phyloP scores from a whole-genome alignment of 2,113 vertebrate genomes.

The Amblyopsis rosae region DNA sequence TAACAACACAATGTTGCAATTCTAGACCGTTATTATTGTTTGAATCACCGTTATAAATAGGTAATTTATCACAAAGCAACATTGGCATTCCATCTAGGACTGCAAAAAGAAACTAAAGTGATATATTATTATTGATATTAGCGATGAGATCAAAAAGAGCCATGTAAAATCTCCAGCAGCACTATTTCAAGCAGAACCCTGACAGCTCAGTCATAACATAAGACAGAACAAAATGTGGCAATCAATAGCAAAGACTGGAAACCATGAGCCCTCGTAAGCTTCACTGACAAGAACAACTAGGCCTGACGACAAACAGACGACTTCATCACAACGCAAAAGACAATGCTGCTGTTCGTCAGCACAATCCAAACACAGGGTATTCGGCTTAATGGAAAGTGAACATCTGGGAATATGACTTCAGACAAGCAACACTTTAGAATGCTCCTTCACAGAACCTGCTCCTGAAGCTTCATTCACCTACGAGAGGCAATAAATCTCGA shows the following conservation, averaged over 20 bases:
- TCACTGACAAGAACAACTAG: constrained; percentile 12
- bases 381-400: constrained; percentile 14
- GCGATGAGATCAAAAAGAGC: constrained; percentile 3
- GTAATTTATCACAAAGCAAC: constrained; percentile 12
- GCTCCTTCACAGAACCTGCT: constrained; percentile 1
- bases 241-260: constrained; percentile 38
- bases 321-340: constrained; percentile 32
- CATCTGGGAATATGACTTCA: constrained; percentile 1
- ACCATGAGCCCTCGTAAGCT: constrained; percentile 12
- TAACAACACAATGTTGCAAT: background rate
- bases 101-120: background rate
- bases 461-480: constrained; percentile 37
- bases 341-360: constrained; percentile 24
- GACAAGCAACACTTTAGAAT: constrained; percentile 21
- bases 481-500: constrained; percentile 50
- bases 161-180: constrained; percentile 18
- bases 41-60: constrained; percentile 12
- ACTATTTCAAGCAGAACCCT: constrained; percentile 23
- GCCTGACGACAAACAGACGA: constrained; percentile 2
- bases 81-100: background rate
- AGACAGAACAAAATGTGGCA: constrained; percentile 6
- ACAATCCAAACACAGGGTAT: constrained; percentile 18
- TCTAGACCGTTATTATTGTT: background rate
- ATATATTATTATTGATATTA: constrained; percentile 15
- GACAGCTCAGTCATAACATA: constrained; percentile 29